Percentiles rank a stretch among this genome's conserved stretches.
These are phyloP conservation scores for Dendrocincla tyrannina DNA, from an alignment of 2,797 vertebrate genomes.

Conservation along the genomic window DNA sequence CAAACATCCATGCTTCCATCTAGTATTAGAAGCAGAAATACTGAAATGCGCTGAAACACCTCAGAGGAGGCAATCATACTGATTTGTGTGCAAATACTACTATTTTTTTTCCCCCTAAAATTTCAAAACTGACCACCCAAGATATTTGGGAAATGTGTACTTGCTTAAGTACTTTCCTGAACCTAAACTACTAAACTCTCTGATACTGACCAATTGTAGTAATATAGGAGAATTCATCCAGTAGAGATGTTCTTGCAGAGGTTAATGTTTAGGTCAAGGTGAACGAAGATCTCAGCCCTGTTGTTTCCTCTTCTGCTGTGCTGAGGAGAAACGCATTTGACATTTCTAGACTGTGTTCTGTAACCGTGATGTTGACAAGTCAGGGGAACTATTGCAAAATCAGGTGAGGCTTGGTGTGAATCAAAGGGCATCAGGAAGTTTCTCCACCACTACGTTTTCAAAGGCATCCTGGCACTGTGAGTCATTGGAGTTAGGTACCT, in stretches of 20 bases:
- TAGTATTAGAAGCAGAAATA: constrained; percentile 31
- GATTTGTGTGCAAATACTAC: constrained; percentile 32
- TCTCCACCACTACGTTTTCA: neutral
- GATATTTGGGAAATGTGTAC: neutral
- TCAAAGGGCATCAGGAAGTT: neutral
- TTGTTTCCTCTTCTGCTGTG: neutral
- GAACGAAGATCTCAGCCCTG: neutral
- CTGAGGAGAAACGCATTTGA: neutral
- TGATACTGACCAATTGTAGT: neutral
- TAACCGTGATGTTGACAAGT: neutral
- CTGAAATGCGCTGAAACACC: constrained; percentile 49
- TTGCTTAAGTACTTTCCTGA: neutral
- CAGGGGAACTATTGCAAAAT: neutral
- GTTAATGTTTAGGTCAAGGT: neutral
- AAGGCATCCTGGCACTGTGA: neutral
- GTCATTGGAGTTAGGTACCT: neutral
- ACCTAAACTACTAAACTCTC: neutral
- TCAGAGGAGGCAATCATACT: constrained; percentile 1
- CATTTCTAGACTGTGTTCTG: neutral
- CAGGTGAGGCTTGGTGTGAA: neutral
- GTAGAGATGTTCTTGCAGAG: neutral
- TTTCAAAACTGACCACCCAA: constrained; percentile 46
- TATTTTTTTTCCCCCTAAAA: neutral
- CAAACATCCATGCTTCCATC: constrained; percentile 38
- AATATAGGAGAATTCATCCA: neutral